Evolutionary conservation across 1,140 invertebrate genomes (phyloP).

Genomic region (Drosophila pectinifera): DNA sequence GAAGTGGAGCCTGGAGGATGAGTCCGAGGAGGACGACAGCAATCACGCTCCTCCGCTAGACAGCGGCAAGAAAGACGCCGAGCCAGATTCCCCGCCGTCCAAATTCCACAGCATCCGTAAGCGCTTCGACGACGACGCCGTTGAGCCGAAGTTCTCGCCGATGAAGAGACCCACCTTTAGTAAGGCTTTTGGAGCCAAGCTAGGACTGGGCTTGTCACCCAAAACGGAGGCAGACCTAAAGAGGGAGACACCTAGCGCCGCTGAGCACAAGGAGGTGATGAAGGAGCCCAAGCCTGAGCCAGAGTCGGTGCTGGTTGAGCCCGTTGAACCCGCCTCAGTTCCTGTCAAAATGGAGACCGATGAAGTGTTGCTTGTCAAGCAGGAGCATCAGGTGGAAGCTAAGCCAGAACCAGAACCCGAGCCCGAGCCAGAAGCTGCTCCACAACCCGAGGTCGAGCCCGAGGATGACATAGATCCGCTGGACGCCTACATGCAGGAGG

Average conservation of each 20-base stretch:
- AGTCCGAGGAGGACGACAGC: conserved; percentile 90
- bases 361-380: background rate
- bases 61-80: conserved; percentile 61
- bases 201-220: conserved; percentile 43
- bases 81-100: conserved; percentile 69
- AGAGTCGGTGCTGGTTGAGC: background rate
- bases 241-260: conserved; percentile 1
- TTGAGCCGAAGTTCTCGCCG: conserved; percentile 86
- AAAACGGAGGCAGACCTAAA: conserved; percentile 28
- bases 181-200: conserved; percentile 49
- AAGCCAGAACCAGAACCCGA: background rate
- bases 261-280: conserved; percentile 13
- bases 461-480: conserved; percentile 96
- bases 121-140: conserved; percentile 85
- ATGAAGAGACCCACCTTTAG: conserved; percentile 67
- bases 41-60: conserved; percentile 64
- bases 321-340: background rate
- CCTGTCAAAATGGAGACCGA: conserved; percentile 21
- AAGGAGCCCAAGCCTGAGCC: conserved; percentile 7
- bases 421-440: conserved; percentile 27
- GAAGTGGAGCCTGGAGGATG: conserved; percentile 97
- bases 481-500: conserved; percentile 97
- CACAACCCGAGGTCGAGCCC: conserved; percentile 38
- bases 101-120: conserved; percentile 85
- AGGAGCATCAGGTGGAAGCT: background rate